Evolutionary conservation across 2,888 invertebrate genomes (phyloP), one percentile per base, ranked within the genome.

Genomic region (Callimorpha dominula): DNA sequence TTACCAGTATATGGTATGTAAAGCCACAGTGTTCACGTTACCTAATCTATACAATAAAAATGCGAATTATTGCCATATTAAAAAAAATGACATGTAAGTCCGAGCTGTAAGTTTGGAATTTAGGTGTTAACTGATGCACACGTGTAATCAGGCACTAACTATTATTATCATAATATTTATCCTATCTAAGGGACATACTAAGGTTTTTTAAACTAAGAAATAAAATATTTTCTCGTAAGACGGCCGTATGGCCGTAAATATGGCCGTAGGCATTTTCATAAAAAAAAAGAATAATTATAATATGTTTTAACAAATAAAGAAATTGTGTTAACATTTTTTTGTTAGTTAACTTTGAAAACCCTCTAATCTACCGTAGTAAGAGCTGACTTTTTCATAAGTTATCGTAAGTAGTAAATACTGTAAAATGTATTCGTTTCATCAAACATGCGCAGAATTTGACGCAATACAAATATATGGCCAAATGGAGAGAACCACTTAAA

Each of bases 121-220:
- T 12, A 20, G 76, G 72, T 73, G 50, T 52, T 20, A 64, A 68
- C 1, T 31, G 2, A 31, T 70, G 63, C 11, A 4, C 20, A 65
- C 67, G 57, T 70, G 31, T 63, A 31, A 68, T 78, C 43, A 81
- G 81, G 81, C 78, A 81, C 76, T 75, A 74, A 71, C 69, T 70
- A 69, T 68, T 17, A 68, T 11, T 75, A 66, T 49, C 52, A 65
- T 65, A 31, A 65, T 52, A 57, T 68, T 65, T 62, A 71, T 68
- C 43, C 57, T 76, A 73, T 65, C 20, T 76, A 73, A 71, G 42
- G 64, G 20, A 60, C 12, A 4, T 12, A 63, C 17, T 20, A 42
- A 43, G 31, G 20, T 54, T 64, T 17, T 43, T 20, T 66, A n/a
- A 70, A 57, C 43, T 50, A 17, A 70, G 67, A 43, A 64, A 57